Conservation (phyloP, 2,797 vertebrate genomes). For the Ceryle rudis region DNA sequence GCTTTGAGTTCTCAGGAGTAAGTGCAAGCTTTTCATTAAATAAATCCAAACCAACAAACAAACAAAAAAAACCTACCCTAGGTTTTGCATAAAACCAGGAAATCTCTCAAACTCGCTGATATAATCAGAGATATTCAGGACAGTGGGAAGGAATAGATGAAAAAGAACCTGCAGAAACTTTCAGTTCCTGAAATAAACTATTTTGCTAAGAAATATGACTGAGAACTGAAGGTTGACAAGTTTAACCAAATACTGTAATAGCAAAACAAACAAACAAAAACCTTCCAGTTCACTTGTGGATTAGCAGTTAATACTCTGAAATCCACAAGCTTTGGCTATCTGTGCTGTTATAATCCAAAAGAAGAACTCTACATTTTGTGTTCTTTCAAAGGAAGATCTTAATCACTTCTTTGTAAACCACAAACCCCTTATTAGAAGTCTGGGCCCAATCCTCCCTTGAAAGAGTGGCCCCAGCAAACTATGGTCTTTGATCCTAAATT, state of each 20-base stretch:
- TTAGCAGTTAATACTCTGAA: slow-evolving; percentile 66
- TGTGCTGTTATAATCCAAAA: slow-evolving; percentile 61
- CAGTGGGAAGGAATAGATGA: background rate
- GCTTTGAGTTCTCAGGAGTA: slow-evolving; percentile 1
- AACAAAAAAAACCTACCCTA: background rate
- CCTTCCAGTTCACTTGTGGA: slow-evolving; percentile 50
- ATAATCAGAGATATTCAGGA: background rate
- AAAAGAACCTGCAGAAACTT: background rate
- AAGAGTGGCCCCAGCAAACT: slow-evolving; percentile 22
- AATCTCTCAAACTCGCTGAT: background rate
- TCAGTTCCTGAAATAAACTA: background rate
- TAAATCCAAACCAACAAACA: background rate
- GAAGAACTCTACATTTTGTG: slow-evolving; percentile 54
- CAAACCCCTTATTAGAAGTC: slow-evolving; percentile 57
- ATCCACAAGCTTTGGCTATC: slow-evolving; percentile 44
- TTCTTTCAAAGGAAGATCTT: slow-evolving; percentile 68
- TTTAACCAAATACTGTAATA: slow-evolving; percentile 61
- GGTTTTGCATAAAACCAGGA: background rate
- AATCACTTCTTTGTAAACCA: slow-evolving; percentile 62
- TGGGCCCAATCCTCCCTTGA: slow-evolving; percentile 54
- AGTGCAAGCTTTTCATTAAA: slow-evolving; percentile 11
- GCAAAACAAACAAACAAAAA: slow-evolving; percentile 71
- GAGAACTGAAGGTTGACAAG: slow-evolving; percentile 44
- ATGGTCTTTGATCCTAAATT: slow-evolving; percentile 61
- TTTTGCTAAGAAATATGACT: slow-evolving; percentile 47